Conservation (phyloP, 23 tunicate genomes). For the Diplosoma virens region DNA sequence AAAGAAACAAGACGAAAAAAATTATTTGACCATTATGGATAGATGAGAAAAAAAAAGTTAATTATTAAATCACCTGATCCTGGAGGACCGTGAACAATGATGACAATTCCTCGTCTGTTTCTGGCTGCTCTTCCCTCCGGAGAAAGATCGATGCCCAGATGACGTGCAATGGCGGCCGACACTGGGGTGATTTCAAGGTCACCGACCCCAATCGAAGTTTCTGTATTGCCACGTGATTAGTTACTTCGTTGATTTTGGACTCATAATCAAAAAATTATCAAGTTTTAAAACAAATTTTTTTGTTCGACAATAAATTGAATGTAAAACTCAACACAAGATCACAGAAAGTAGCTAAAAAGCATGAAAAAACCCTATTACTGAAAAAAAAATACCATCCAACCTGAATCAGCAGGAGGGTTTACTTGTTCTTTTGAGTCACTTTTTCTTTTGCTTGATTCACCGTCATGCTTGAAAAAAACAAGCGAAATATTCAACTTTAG, state of each 20-base stretch:
- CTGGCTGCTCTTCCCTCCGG: conserved; percentile 93
- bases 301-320: background rate
- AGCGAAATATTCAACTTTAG: too few relatives aligned
- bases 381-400: background rate
- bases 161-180: conserved; percentile 84
- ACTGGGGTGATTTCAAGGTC: conserved; percentile 95
- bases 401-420: background rate
- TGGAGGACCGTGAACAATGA: conserved; percentile 95
- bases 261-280: too few relatives aligned
- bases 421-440: conserved; percentile 3
- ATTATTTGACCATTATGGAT: too few relatives aligned
- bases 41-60: too few relatives aligned
- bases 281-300: background rate
- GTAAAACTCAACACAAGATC: background rate
- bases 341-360: too few relatives aligned
- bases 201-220: conserved; percentile 61
- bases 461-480: too few relatives aligned
- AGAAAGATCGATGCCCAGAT: conserved; percentile 87
- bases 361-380: too few relatives aligned
- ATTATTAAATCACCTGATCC: conserved; percentile 50
- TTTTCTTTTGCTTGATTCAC: background rate
- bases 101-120: conserved; percentile 86
- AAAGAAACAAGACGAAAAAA: too few relatives aligned
- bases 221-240: background rate
- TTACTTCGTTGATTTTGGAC: too few relatives aligned